Percentiles rank a stretch among this genome's conserved stretches.
These are phyloP conservation scores for Aporrectodea caliginosa DNA, from an alignment of 1,140 invertebrate genomes.

Conservation along the genomic window DNA sequence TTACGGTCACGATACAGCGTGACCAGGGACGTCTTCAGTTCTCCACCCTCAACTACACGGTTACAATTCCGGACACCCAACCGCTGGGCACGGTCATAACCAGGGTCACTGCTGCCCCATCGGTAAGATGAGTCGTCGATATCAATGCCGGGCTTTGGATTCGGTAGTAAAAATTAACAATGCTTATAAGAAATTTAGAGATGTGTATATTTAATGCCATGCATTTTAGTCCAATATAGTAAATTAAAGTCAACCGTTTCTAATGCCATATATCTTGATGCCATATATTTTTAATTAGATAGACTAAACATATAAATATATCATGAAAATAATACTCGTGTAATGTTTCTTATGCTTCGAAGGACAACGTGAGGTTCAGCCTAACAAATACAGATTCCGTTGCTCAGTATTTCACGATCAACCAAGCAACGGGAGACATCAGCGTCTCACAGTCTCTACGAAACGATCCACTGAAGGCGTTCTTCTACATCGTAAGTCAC, in stretches of 20 bases:
- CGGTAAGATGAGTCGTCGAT: neutral
- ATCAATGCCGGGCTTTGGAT: too few relatives aligned
- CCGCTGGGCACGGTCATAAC: neutral
- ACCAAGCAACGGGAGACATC: constrained; percentile 11
- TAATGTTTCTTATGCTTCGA: constrained; percentile 9
- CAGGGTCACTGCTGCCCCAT: neutral
- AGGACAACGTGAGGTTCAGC: constrained; percentile 16
- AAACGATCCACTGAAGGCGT: constrained; percentile 9
- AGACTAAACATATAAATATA: neutral
- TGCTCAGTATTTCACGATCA: constrained; percentile 21
- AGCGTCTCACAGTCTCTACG: constrained; percentile 21
- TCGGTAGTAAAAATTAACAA: too few relatives aligned
- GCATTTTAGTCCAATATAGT: too few relatives aligned
- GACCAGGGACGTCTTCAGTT: neutral
- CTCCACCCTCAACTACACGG: neutral
- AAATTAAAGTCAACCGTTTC: too few relatives aligned
- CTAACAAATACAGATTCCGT: constrained; percentile 8
- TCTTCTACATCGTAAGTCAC: constrained; percentile 19
- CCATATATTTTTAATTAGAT: neutral
- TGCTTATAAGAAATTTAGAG: too few relatives aligned
- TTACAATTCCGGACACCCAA: neutral
- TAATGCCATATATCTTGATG: too few relatives aligned
- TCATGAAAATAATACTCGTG: too few relatives aligned
- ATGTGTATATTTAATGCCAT: too few relatives aligned
- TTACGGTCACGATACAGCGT: neutral